Percentiles rank a stretch among this genome's conserved stretches.
Evolutionary conservation across 2,113 vertebrate species (phyloP).

Genomic region (Camarhynchus parvulus): DNA sequence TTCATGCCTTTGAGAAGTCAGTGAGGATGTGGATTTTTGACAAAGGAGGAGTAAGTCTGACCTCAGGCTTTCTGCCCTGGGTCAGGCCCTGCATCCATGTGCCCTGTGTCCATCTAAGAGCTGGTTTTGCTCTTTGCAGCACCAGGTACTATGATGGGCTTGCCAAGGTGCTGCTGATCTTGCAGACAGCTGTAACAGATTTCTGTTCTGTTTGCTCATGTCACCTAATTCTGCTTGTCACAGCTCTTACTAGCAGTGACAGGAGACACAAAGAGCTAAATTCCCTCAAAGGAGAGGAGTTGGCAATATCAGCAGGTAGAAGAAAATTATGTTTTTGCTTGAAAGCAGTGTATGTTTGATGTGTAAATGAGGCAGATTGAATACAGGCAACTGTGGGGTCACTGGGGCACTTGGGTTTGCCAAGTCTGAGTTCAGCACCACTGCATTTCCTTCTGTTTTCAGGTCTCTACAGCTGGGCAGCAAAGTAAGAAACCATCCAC

Average conservation of each 20-base stretch:
- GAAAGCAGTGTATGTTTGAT: not conserved
- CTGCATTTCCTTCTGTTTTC: not conserved
- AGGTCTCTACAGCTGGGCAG: conserved; percentile 94
- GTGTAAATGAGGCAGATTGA: not conserved
- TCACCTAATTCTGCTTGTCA: not conserved
- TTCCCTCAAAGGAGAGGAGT: not conserved
- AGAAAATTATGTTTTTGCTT: not conserved
- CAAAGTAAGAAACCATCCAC: conserved; percentile 91
- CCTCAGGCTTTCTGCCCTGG: not conserved
- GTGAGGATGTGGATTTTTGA: not conserved
- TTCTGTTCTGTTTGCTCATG: not conserved
- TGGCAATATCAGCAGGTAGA: not conserved
- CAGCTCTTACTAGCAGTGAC: not conserved
- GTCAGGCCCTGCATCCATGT: not conserved
- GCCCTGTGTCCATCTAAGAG: not conserved
- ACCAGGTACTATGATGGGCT: not conserved
- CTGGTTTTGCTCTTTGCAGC: not conserved
- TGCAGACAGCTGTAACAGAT: not conserved
- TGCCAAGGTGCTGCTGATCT: not conserved
- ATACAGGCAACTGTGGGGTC: not conserved
- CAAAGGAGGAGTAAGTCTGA: not conserved
- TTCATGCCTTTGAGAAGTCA: not conserved
- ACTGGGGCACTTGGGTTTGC: not conserved
- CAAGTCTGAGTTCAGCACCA: not conserved
- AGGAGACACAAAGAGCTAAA: not conserved